Evolutionary conservation across 2,113 vertebrate species (phyloP), one percentile per base, ranked within the genome.

Genomic region (Gallinago paraguaiae): DNA sequence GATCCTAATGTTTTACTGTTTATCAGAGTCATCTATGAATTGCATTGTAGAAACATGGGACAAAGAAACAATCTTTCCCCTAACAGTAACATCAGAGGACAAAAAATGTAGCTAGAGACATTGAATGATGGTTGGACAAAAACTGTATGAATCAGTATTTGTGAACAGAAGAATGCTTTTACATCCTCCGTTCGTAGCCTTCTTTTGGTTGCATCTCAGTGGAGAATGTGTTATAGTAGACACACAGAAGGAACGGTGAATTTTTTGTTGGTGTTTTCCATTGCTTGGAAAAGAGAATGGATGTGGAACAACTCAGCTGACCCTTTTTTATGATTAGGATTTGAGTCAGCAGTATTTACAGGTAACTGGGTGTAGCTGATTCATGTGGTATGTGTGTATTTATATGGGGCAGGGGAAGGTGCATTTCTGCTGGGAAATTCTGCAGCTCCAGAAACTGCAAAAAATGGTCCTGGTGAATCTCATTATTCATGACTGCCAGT

Each of bases 381-480:
- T 0, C 8, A 19, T 5, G 1, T 0, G 2, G 39, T 39, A 39
- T 5, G 5, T 39, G 39, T 39, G 0, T 20, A 5, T 54, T 37
- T 61, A 7, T 3, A 0, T 1, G 39, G 39, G 39, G 39, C 39
- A 39, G 10, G 22, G 11, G 7, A 35, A 37, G 8, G 7, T 13
- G 10, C 8, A 10, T 7, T 79, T 59, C 25, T 63, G 8, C 56
- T 63, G 79, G 37, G 31, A 9, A 46, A 16, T 35, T 72, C 41
- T 48, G 28, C 27, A 48, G 27, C 6, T 64, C 24, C 67, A 64
- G n/a, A 18, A 45, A 11, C 27, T 43, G 33, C 13, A 71, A 39
- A 37, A 41, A 3, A 16, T n/a, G 5, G 1, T n/a, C 31, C 48
- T 77, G 51, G 23, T 54, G n/a, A 60, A 30, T 59, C 13, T 60